These are phyloP conservation scores for Lycodopsis pacificus DNA, from an alignment of 2,797 vertebrate species.

Conservation along the genomic window DNA sequence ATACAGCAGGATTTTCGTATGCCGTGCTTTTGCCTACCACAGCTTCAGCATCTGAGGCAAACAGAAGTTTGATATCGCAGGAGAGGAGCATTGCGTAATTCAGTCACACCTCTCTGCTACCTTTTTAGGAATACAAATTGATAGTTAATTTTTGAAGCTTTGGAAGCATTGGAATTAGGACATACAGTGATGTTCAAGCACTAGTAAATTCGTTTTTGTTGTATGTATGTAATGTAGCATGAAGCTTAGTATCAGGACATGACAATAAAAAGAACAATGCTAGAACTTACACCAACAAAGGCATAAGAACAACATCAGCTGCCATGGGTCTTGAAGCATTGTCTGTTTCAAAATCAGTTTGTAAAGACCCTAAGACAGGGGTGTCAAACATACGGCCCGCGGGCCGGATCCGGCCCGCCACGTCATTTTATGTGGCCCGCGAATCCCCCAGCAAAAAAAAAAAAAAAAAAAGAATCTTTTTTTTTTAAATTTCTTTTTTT, in stretches of 20 bases:
- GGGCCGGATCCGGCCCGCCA: no score
- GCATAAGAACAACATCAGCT: no score
- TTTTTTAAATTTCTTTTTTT: no score
- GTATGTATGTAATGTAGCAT: background rate
- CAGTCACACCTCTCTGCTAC: background rate
- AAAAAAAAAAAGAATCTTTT: no score
- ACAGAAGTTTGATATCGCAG: slow-evolving; percentile 24
- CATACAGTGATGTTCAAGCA: background rate
- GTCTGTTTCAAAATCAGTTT: no score
- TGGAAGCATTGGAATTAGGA: background rate
- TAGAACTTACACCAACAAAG: background rate
- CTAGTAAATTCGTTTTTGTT: background rate
- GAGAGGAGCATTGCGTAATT: background rate
- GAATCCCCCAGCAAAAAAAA: no score
- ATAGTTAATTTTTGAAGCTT: background rate
- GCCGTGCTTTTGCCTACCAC: slow-evolving; percentile 11
- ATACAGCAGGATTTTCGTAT: slow-evolving; percentile 36
- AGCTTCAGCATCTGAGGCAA: slow-evolving; percentile 13
- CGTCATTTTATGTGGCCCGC: no score
- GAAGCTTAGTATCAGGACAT: slow-evolving; percentile 1
- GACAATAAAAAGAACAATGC: background rate
- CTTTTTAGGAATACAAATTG: background rate
- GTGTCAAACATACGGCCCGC: no score
- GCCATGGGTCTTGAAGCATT: no score
- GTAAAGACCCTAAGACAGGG: no score